Conservation (phyloP, 2,113 vertebrate species). For the Pangasianodon gigas region DNA sequence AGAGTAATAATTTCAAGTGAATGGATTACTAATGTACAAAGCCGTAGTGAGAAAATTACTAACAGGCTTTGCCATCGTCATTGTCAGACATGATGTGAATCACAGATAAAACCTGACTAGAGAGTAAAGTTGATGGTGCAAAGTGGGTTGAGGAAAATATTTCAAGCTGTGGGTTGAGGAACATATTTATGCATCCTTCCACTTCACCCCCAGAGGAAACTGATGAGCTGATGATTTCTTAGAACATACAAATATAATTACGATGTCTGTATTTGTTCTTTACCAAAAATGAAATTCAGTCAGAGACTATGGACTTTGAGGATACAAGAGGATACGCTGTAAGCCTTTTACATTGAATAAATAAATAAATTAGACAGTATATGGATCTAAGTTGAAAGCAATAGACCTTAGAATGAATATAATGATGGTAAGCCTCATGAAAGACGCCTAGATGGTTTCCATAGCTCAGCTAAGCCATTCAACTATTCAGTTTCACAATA, state of each 20-base stretch:
- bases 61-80: not conserved
- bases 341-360: not conserved
- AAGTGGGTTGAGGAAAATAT: conserved; percentile 9
- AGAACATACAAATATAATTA: not conserved
- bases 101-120: not conserved
- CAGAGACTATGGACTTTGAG: not conserved
- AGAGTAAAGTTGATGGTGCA: not conserved
- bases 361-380: not conserved
- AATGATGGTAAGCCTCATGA: not conserved
- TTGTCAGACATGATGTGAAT: not conserved
- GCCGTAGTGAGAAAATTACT: not conserved
- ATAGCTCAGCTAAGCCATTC: not conserved
- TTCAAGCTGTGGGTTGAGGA: not conserved
- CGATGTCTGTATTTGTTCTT: not conserved
- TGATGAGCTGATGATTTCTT: not conserved
- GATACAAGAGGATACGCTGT: not conserved
- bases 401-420: not conserved
- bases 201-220: conserved; percentile 29
- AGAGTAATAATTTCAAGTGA: not conserved
- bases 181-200: not conserved
- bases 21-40: not conserved
- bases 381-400: not conserved
- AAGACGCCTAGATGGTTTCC: not conserved
- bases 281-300: not conserved
- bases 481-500: not conserved